A percentile compares a stretch with the other conserved stretches of the same genome.
These are phyloP conservation scores for Hirtodrosophila duncani DNA, from an alignment of 2,888 invertebrate species.

Conservation along the genomic window DNA sequence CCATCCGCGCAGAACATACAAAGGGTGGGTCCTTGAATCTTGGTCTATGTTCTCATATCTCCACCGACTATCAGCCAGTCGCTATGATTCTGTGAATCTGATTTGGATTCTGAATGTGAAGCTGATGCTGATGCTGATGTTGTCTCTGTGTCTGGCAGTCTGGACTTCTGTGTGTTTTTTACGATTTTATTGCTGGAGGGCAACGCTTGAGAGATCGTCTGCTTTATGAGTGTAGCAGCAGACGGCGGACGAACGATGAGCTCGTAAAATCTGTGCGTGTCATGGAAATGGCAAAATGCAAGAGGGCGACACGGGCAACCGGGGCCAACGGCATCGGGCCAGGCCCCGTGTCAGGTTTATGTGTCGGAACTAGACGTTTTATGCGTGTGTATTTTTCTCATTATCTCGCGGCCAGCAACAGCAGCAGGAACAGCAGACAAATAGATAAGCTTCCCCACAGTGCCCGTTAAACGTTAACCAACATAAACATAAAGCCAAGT, in stretches of 20 bases:
- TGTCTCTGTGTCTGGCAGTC: slow-evolving; percentile 25
- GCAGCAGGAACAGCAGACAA: too few species aligned
- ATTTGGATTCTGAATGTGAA: slow-evolving; percentile 17
- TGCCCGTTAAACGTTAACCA: slow-evolving; percentile 40
- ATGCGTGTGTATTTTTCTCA: slow-evolving; percentile 64
- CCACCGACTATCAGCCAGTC: too few species aligned
- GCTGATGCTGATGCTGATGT: too few species aligned
- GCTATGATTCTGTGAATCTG: neutral
- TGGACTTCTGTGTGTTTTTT: slow-evolving; percentile 32
- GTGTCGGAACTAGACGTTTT: slow-evolving; percentile 64
- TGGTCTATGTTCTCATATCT: too few species aligned
- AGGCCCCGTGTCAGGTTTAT: slow-evolving; percentile 42
- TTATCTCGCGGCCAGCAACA: slow-evolving; percentile 50
- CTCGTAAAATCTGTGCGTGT: slow-evolving; percentile 47
- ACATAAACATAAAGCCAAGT: slow-evolving; percentile 29
- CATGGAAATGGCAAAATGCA: slow-evolving; percentile 3
- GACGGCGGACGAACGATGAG: slow-evolving; percentile 21
- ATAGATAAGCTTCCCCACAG: slow-evolving; percentile 52
- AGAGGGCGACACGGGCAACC: neutral
- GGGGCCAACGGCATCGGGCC: neutral
- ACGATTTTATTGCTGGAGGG: slow-evolving; percentile 45
- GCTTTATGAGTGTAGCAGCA: slow-evolving; percentile 59
- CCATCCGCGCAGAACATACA: too few species aligned
- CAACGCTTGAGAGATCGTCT: slow-evolving; percentile 43
- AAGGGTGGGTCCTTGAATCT: too few species aligned